Percentiles rank a stretch among this genome's conserved stretches.
phyloP scores from a whole-genome alignment of 2,113 vertebrate species.

The Gasterosteus aculeatus region DNA sequence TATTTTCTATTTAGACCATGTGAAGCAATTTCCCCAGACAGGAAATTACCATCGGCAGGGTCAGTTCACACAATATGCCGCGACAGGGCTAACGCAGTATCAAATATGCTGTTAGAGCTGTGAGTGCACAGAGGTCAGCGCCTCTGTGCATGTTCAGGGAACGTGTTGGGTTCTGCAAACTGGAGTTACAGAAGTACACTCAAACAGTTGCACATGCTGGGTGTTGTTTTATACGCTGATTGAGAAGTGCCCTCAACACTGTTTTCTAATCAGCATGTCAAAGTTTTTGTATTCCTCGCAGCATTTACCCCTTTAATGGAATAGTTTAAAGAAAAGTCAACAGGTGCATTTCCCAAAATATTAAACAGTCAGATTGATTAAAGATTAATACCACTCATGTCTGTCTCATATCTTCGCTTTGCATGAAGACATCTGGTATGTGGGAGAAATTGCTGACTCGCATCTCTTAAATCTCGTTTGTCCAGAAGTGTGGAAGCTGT shows the following conservation, averaged over 20 bases:
- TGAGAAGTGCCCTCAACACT: background rate
- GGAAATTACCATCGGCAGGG: constrained; percentile 58
- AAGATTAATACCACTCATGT: background rate
- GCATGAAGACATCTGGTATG: background rate
- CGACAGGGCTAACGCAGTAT: constrained; percentile 18
- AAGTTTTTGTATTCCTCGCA: background rate
- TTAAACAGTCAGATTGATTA: too few species aligned
- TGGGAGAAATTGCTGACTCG: background rate
- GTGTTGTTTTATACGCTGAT: background rate
- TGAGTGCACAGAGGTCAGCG: constrained; percentile 6
- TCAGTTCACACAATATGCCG: constrained; percentile 23
- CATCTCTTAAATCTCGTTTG: background rate
- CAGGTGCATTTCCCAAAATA: too few species aligned
- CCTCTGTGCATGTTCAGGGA: constrained; percentile 2
- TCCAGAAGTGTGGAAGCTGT: background rate
- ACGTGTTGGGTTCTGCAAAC: background rate
- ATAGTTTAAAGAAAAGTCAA: background rate
- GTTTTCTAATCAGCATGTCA: background rate
- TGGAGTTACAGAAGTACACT: background rate
- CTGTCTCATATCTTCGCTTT: background rate
- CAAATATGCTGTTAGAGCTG: constrained; percentile 32
- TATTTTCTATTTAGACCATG: constrained; percentile 57
- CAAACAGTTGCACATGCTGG: background rate
- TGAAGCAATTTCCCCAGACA: constrained; percentile 56
- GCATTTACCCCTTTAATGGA: background rate